Percentiles rank a stretch among this genome's conserved stretches.
phyloP scores from a whole-genome alignment of 2,888 invertebrate genomes.

The Netelia virgata region DNA sequence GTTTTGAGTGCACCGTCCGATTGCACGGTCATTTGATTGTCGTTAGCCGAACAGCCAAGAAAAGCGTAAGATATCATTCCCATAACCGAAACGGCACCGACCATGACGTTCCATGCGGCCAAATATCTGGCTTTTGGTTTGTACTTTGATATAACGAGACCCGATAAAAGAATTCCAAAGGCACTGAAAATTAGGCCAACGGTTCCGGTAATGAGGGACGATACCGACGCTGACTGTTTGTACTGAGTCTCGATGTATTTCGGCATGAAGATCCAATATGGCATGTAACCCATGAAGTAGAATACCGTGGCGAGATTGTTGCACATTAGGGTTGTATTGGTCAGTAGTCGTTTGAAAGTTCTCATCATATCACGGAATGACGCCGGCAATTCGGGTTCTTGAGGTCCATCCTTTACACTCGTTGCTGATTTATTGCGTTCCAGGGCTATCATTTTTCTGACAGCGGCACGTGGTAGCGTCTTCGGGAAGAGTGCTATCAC shows the following conservation, averaged over 20 bases:
- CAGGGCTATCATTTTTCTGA: constrained; percentile 85
- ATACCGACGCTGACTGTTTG: constrained; percentile 90
- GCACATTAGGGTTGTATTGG: constrained; percentile 89
- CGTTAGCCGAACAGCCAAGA: constrained; percentile 89
- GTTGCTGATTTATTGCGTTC: constrained; percentile 80
- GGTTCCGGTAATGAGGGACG: constrained; percentile 91
- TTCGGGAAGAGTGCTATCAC: constrained; percentile 90
- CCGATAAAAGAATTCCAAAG: constrained; percentile 89
- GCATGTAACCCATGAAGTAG: constrained; percentile 90
- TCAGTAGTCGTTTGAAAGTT: constrained; percentile 88
- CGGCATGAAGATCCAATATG: constrained; percentile 93
- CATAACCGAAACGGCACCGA: constrained; percentile 88
- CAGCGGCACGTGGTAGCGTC: constrained; percentile 88
- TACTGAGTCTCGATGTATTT: constrained; percentile 94
- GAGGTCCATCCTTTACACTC: constrained; percentile 73
- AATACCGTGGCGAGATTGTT: constrained; percentile 91
- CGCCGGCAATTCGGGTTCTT: constrained; percentile 78
- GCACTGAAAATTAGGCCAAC: constrained; percentile 90
- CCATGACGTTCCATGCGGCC: constrained; percentile 90
- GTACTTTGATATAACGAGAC: constrained; percentile 88
- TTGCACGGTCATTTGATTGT: constrained; percentile 85
- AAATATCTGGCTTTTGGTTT: constrained; percentile 89
- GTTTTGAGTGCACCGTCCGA: constrained; percentile 84
- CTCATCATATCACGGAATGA: constrained; percentile 87
- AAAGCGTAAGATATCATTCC: constrained; percentile 89